Conservation (phyloP, 2,888 invertebrate genomes). For the Herminia tarsipennalis region DNA sequence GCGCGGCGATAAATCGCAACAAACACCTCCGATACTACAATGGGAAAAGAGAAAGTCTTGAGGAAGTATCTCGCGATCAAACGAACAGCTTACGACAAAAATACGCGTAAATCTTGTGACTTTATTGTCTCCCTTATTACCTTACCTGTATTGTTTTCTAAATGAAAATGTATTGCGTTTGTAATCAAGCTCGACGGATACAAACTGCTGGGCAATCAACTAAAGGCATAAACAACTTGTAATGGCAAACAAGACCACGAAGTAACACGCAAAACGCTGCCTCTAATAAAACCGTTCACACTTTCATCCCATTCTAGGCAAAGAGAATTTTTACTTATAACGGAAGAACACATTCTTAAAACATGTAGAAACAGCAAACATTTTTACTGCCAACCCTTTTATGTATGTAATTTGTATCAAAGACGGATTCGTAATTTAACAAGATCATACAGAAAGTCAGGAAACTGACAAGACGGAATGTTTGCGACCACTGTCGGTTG, state of each 20-base stretch:
- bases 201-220: slow-evolving; percentile 30
- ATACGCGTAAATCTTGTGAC: slow-evolving; percentile 48
- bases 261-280: slow-evolving; percentile 20
- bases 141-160: slow-evolving; percentile 41
- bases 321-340: slow-evolving; percentile 1
- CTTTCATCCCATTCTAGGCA: slow-evolving; percentile 24
- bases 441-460: slow-evolving; percentile 47
- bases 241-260: slow-evolving; percentile 20
- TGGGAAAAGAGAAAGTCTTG: slow-evolving; percentile 77
- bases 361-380: slow-evolving; percentile 7
- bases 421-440: slow-evolving; percentile 20
- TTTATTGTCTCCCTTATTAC: slow-evolving; percentile 37
- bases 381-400: slow-evolving; percentile 13
- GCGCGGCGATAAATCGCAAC: slow-evolving; percentile 73
- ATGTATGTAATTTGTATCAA: slow-evolving; percentile 17
- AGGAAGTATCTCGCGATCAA: slow-evolving; percentile 64
- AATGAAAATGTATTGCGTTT: slow-evolving; percentile 38
- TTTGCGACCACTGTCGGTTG: slow-evolving; percentile 31
- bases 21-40: slow-evolving; percentile 77
- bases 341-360: slow-evolving; percentile 7
- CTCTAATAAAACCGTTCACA: slow-evolving; percentile 29
- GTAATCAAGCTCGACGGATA: slow-evolving; percentile 30
- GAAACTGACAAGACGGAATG: slow-evolving; percentile 51
- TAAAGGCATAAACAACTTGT: slow-evolving; percentile 30
- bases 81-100: slow-evolving; percentile 53